Evolutionary conservation across 2,888 invertebrate genomes (phyloP), one percentile per base, ranked within the genome.

Genomic region (Amaurobius ferox): DNA sequence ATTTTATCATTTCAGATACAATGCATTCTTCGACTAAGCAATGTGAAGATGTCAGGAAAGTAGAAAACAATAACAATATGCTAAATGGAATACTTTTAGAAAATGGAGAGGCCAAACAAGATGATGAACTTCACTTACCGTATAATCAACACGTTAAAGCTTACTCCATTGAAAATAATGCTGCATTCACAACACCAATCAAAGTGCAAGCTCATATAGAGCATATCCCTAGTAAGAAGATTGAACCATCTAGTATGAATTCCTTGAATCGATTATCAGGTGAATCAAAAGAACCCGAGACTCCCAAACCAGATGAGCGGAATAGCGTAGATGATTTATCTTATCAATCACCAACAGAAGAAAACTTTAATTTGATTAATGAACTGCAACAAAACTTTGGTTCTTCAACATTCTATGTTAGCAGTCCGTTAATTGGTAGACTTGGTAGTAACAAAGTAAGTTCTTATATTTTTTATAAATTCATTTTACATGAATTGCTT

Each of bases 341-440:
- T 32, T 30, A 66, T n/a, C 64, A 66, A 19, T 19, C 19, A n/a
- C n/a, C 64, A 2, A 13, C 19, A 32, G 79, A 66, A 19, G 83
- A 76, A 29, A 62, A 48, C 16, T 55, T 26, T n/a, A 80, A 68
- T 44, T 30, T 61, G 7, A 30, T 48, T 0, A 71, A 48, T 55
- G 77, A 83, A 11, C 11, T 64, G 1, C 76, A 76, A 26, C 83
- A 83, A 26, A 77, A 26, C 19, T 83, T 70, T 55, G 83, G 83
- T 35, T 28, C 77, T 7, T 83, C 83, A 9, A 83, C 83, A 11
- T 83, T 83, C 19, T 83, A 83, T 48, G 77, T 83, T 9, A 83
- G 83, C 32, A 83, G 83, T 39, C 76, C 77, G 23, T 71, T 66
- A 55, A 68, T 70, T 39, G 71, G 55, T 6, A 48, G 64, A 26